Evolutionary conservation across 1,140 invertebrate species (phyloP).

Genomic region (Geopemphigus sp.): DNA sequence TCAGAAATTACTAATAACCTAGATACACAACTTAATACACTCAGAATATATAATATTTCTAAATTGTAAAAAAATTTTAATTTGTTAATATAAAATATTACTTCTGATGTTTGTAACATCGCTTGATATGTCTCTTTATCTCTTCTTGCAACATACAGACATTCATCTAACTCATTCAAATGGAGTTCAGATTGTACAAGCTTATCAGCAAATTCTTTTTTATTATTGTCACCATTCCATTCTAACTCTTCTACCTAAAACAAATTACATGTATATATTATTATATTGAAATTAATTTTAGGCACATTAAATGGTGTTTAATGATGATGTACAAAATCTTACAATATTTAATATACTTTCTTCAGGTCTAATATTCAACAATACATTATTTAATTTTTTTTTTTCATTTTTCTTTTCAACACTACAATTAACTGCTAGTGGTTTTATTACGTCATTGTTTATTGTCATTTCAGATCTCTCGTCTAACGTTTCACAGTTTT

Average conservation of each 20-base stretch:
- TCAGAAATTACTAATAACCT: too few relatives aligned
- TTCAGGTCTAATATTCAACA: neutral
- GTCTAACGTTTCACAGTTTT: too few relatives aligned
- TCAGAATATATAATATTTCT: too few relatives aligned
- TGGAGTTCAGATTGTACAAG: constrained; percentile 69
- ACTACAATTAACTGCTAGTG: too few relatives aligned
- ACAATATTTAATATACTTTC: constrained; percentile 2
- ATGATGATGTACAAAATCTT: neutral
- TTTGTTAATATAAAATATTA: constrained; percentile 47
- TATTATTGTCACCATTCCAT: constrained; percentile 63
- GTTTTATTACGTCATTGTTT: neutral
- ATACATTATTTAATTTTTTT: neutral
- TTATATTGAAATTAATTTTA: neutral
- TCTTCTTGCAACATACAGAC: constrained; percentile 65
- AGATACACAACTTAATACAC: too few relatives aligned
- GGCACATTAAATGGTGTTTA: neutral
- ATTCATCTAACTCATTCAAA: constrained; percentile 69
- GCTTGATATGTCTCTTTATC: constrained; percentile 72
- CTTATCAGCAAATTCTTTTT: constrained; percentile 69
- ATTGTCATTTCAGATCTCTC: neutral
- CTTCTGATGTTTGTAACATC: constrained; percentile 71
- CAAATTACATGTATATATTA: too few relatives aligned
- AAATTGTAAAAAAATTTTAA: neutral
- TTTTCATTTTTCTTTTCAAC: neutral
- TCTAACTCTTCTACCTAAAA: constrained; percentile 78